Base-by-base conservation (phyloP, 2,888 invertebrate species). In the Idaea biselata region DNA sequence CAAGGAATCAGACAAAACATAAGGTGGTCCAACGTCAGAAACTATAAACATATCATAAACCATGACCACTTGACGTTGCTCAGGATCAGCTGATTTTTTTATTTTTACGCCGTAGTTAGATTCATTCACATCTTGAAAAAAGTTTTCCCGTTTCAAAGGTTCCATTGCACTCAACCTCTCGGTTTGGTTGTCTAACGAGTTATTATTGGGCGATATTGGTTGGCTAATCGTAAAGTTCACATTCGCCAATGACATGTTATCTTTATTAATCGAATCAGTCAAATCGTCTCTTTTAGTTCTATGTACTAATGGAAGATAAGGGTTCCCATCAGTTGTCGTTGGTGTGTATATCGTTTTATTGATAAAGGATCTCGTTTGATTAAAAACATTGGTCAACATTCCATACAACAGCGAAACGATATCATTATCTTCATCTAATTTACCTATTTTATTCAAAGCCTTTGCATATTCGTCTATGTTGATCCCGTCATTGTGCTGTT, bases 401-500 rank as follows among this genome's bases (percentile, higher is more conserved):
- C 73, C 77, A 55, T 76, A 75, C 32, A 88, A 76, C 63, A 82
- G 60, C n/a, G 73, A 71, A 44, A 83, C 76, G 14, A 86, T 63
- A 60, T 86, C 84, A 59, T 68, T 82, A 63, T 84, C 82, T 63
- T 85, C 84, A 61, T 86, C 83, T 32, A n/a, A n/a, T n/a, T 73
- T 73, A 54, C 86, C 78, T 31, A 87, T 78, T 64, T 73, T 81
- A 16, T 81, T 80, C 4, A 90, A 68, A 11, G 78, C 73, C 58
- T 79, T 76, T 1, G 73, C 72, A 70, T 89, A 89, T 58, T 84
- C 82, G 55, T 80, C 80, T 16, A 77, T 61, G 55, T 82, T 80
- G 18, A 87, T 82, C 6, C 88, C 91, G 62, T 87, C 79, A 60
- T 89, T 89, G 61, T 91, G 89, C 63, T 86, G 88, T 65, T 78